A percentile compares a stretch with the other conserved stretches of the same genome.
Conservation (phyloP, 2,113 vertebrate species). For the Hippoglossus stenolepis region DNA sequence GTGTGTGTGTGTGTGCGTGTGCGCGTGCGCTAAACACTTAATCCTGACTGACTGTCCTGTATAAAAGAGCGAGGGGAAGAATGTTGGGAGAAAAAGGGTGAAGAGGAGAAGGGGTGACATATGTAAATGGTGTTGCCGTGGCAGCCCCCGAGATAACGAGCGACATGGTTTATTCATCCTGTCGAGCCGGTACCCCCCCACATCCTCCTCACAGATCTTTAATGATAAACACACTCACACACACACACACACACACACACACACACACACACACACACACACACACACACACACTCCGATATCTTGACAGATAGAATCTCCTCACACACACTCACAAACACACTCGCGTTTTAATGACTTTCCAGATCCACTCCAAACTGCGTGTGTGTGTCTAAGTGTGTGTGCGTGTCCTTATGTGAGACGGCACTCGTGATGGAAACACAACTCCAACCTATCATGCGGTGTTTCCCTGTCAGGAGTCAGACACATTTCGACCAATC, state of each 20-base stretch:
- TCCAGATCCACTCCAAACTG: neutral
- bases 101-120: slow-evolving; percentile 58
- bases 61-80: slow-evolving; percentile 23
- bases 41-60: slow-evolving; percentile 71
- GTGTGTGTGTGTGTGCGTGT: neutral
- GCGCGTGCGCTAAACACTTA: slow-evolving; percentile 40
- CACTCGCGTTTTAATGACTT: slow-evolving; percentile 42
- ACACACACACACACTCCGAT: slow-evolving; percentile 14
- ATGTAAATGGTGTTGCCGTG: slow-evolving; percentile 69
- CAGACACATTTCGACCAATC: slow-evolving; percentile 64
- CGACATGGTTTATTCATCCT: slow-evolving; percentile 71
- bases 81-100: slow-evolving; percentile 26
- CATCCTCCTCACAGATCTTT: slow-evolving; percentile 34
- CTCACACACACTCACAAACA: slow-evolving; percentile 15
- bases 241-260: slow-evolving; percentile 25
- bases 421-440: slow-evolving; percentile 14
- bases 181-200: slow-evolving; percentile 5
- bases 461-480: slow-evolving; percentile 50
- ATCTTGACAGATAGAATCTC: slow-evolving; percentile 48
- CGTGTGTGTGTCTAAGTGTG: neutral
- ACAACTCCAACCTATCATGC: slow-evolving; percentile 40
- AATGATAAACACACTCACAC: slow-evolving; percentile 28
- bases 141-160: slow-evolving; percentile 67
- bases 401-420: neutral
- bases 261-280: slow-evolving; percentile 17